Percentiles rank a stretch among this genome's conserved stretches.
These are phyloP conservation scores for Diorhabda carinulata DNA, from an alignment of 1,140 invertebrate genomes.

Conservation along the genomic window DNA sequence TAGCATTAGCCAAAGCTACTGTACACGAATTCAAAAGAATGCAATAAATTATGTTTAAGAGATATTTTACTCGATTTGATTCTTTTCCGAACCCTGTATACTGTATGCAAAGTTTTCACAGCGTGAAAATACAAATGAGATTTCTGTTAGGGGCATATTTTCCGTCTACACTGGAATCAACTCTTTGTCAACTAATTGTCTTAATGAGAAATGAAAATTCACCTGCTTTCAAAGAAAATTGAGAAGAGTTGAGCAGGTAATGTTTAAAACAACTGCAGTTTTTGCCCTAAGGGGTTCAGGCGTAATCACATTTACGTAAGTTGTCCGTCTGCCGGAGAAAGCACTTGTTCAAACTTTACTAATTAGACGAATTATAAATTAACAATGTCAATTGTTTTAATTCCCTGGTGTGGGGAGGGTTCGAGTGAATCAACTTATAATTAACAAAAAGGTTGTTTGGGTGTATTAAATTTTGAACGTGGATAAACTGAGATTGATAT, in stretches of 20 bases:
- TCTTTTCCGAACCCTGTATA: too few species aligned
- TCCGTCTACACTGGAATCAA: neutral
- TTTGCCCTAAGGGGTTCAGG: neutral
- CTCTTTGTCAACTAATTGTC: conserved; percentile 17
- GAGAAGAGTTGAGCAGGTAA: neutral
- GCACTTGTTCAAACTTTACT: conserved; percentile 2
- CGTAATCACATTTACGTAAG: conserved; percentile 7
- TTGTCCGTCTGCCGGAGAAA: neutral
- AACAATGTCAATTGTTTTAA: conserved; percentile 3
- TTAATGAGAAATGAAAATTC: conserved; percentile 21
- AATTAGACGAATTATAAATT: conserved; percentile 1
- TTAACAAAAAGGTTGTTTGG: too few species aligned
- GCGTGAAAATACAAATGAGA: too few species aligned
- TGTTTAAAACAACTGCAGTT: conserved; percentile 10
- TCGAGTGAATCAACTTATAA: too few species aligned
- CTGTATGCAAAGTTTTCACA: too few species aligned
- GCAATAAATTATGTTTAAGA: too few species aligned
- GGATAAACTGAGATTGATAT: too few species aligned
- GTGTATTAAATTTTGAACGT: too few species aligned
- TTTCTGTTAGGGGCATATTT: neutral
- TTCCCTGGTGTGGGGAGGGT: neutral
- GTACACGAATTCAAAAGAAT: too few species aligned
- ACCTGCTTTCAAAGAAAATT: conserved; percentile 6
- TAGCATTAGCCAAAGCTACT: too few species aligned
- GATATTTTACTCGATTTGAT: too few species aligned